Evolutionary conservation across 2,888 invertebrate species (phyloP), one percentile per base, ranked within the genome.

Genomic region (Callosobruchus maculatus): DNA sequence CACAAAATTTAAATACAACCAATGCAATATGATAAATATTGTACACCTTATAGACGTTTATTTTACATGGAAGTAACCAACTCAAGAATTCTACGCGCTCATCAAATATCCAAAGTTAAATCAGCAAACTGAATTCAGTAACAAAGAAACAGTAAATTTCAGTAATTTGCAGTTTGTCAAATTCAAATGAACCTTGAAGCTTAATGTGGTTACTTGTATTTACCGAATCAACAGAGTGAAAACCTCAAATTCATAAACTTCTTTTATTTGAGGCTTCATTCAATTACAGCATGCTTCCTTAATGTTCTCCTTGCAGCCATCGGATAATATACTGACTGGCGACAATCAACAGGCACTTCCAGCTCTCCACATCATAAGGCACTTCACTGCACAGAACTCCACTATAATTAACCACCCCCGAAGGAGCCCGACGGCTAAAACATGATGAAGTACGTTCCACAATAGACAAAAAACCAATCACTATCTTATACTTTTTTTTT

Each of bases 401-500:
- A 30, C 49, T 49, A 13, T 18, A 30, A 30, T 18, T 18, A 49
- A 18, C 49, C 49, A 49, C 49, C 49, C 49, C 13, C 49, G 13
- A 49, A 49, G 13, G 18, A 49, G 49, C 49, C 20, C 21, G 0
- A 68, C 3, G 20, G 21, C 68, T 21, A n/a, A 9, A 68, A 68
- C 68, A 68, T 68, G 68, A 68, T 68, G 20, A 68, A 18, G 68
- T 68, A 68, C 22, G 68, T 68, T 68, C 68, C 68, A 68, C 68
- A 21, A 22, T 20, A 68, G 21, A 22, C 9, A 68, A 18, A 3
- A 22, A 68, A 68, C 9, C 68, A 22, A 68, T 21, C 21, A 21
- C 22, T 68, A 68, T 68, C 21, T 68, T 68, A 21, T 9, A 5
- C 13, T 49, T 49, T 13, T 20, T 68, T 68, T 68, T 22, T 7